Percentiles rank a stretch among this genome's conserved stretches.
phyloP scores from a whole-genome alignment of 1,140 invertebrate genomes.

The Mycetomoellerius zeteki region DNA sequence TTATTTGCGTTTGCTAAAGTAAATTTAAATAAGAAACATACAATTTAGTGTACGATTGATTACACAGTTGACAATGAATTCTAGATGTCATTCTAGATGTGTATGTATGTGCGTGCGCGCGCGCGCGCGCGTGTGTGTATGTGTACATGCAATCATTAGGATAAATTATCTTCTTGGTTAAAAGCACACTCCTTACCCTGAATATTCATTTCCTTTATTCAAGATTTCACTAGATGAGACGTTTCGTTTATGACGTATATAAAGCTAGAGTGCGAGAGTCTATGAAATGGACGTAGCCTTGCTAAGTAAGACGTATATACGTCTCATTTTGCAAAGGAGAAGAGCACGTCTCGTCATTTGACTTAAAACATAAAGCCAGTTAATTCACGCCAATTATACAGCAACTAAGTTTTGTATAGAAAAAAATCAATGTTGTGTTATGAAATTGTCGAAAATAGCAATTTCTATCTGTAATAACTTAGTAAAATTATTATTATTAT shows the following conservation, averaged over 20 bases:
- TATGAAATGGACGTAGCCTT: slow-evolving; percentile 33
- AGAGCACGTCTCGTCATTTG: slow-evolving; percentile 5
- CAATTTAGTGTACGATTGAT: not conserved
- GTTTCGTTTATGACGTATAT: slow-evolving; percentile 52
- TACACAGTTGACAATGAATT: not conserved
- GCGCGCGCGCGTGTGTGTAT: not conserved
- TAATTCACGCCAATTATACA: slow-evolving; percentile 12
- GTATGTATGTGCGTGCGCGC: not conserved
- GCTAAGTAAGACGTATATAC: slow-evolving; percentile 21
- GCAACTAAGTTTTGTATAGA: not conserved
- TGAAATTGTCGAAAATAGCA: not conserved
- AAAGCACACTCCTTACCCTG: not conserved
- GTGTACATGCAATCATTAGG: not conserved
- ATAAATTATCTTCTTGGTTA: slow-evolving; percentile 40
- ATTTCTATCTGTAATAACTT: not conserved
- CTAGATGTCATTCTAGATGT: not conserved
- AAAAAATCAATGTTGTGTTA: not conserved
- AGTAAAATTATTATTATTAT: not conserved
- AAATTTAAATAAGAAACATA: not conserved
- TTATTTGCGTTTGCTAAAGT: slow-evolving; percentile 22
- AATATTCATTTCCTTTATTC: slow-evolving; percentile 47
- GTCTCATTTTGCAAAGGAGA: slow-evolving; percentile 38
- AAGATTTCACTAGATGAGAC: slow-evolving; percentile 44
- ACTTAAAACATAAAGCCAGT: slow-evolving; percentile 9
- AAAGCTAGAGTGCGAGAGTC: slow-evolving; percentile 41